phyloP scores from a whole-genome alignment of 2,888 invertebrate species.

The Trichogramma evanescens region DNA sequence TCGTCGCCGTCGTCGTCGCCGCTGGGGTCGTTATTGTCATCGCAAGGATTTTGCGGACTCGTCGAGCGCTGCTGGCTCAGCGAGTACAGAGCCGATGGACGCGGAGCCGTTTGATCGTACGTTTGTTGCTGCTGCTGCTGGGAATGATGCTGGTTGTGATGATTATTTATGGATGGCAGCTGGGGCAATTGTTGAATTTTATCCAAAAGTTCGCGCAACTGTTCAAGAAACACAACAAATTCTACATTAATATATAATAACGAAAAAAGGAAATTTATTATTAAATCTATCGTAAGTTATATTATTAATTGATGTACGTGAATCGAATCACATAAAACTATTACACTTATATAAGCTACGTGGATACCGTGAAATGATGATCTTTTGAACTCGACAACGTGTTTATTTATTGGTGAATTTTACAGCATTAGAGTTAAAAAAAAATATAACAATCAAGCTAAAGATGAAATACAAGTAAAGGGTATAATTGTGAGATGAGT shows the following conservation, averaged over 20 bases:
- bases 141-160: constrained; percentile 14
- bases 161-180: constrained; percentile 37
- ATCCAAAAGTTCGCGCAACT: constrained; percentile 60
- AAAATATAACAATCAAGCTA: too few relatives aligned
- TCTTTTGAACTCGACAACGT: too few relatives aligned
- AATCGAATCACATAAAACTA: too few relatives aligned
- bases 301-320: too few relatives aligned
- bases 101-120: constrained; percentile 10
- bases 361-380: too few relatives aligned
- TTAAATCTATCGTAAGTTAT: not conserved
- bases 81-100: constrained; percentile 35
- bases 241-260: too few relatives aligned
- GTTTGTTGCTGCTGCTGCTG: constrained; percentile 30
- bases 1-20: constrained; percentile 20
- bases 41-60: constrained; percentile 15
- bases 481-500: too few relatives aligned
- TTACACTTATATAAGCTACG: too few relatives aligned
- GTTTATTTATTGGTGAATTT: too few relatives aligned
- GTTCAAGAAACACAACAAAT: not conserved
- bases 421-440: too few relatives aligned
- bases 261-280: constrained; percentile 5
- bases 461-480: too few relatives aligned
- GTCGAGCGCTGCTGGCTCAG: constrained; percentile 25
- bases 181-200: constrained; percentile 64
- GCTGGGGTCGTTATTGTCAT: constrained; percentile 21